Evolutionary conservation across 1,140 invertebrate genomes (phyloP).

Genomic region (Cryptotermes secundus): DNA sequence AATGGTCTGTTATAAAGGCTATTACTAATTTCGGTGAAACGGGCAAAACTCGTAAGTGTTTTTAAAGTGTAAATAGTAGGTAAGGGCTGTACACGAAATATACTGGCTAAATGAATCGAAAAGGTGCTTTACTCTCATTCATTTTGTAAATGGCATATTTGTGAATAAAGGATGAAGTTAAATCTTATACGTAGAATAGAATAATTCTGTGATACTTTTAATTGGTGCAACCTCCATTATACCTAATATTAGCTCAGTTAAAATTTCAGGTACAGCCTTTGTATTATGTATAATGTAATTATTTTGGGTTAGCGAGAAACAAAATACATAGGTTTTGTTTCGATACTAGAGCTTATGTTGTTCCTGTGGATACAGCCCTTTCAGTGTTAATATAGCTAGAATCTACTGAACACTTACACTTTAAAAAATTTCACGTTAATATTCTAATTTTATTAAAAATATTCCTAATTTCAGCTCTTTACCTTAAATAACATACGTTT

Average conservation of each 20-base stretch:
- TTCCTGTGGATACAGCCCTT: no score
- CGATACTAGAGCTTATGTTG: neutral
- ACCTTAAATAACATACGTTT: no score
- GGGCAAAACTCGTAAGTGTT: neutral
- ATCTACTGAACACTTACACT: no score
- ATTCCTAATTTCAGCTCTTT: no score
- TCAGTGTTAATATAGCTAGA: no score
- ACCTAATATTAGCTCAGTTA: neutral
- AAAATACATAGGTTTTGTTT: neutral
- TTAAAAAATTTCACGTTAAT: no score
- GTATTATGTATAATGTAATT: neutral
- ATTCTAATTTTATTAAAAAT: no score
- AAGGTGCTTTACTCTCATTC: neutral
- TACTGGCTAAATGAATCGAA: neutral
- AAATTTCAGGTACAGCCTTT: neutral
- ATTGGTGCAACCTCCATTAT: neutral
- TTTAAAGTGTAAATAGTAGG: neutral
- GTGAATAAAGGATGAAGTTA: neutral
- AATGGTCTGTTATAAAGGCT: neutral
- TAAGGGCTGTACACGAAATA: neutral
- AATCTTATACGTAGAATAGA: neutral
- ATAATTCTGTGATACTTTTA: neutral
- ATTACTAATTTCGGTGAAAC: constrained; percentile 16
- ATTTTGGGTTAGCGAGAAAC: neutral
- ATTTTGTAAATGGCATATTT: neutral